These are phyloP conservation scores for Gobio gobio DNA, from an alignment of 2,113 vertebrate genomes.

Conservation along the genomic window DNA sequence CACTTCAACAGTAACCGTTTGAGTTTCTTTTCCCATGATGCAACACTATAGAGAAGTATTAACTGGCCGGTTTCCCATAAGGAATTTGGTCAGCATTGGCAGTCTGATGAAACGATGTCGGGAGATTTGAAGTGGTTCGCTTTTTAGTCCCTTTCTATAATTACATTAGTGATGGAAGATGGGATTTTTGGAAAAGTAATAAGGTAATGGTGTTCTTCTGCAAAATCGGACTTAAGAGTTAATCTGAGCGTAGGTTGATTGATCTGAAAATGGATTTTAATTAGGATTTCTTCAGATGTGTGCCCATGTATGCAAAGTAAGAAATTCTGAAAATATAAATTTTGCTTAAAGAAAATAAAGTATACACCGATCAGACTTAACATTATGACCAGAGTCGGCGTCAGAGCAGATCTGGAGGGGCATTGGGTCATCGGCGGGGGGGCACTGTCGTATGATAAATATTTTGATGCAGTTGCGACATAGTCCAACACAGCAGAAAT, in stretches of 20 bases:
- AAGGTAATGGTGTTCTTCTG: slow-evolving; percentile 44
- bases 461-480: too few relatives aligned
- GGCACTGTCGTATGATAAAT: too few relatives aligned
- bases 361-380: too few relatives aligned
- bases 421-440: too few relatives aligned
- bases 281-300: slow-evolving; percentile 30
- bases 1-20: background rate
- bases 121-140: slow-evolving; percentile 41
- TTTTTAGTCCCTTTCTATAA: slow-evolving; percentile 38
- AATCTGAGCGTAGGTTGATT: slow-evolving; percentile 45
- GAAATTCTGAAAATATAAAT: background rate
- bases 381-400: too few relatives aligned
- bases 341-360: too few relatives aligned
- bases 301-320: background rate
- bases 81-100: slow-evolving; percentile 1
- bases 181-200: slow-evolving; percentile 45
- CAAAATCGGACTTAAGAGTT: slow-evolving; percentile 45
- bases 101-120: background rate
- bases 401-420: too few relatives aligned
- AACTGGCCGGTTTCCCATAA: slow-evolving; percentile 1
- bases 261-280: slow-evolving; percentile 43
- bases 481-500: too few relatives aligned
- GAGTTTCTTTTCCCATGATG: slow-evolving; percentile 21
- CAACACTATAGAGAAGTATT: slow-evolving; percentile 1
- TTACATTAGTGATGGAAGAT: slow-evolving; percentile 52